A percentile compares a stretch with the other conserved stretches of the same genome.
Evolutionary conservation across 1,140 invertebrate species (phyloP).

Genomic region (Pseudomyrmex cubaensis): DNA sequence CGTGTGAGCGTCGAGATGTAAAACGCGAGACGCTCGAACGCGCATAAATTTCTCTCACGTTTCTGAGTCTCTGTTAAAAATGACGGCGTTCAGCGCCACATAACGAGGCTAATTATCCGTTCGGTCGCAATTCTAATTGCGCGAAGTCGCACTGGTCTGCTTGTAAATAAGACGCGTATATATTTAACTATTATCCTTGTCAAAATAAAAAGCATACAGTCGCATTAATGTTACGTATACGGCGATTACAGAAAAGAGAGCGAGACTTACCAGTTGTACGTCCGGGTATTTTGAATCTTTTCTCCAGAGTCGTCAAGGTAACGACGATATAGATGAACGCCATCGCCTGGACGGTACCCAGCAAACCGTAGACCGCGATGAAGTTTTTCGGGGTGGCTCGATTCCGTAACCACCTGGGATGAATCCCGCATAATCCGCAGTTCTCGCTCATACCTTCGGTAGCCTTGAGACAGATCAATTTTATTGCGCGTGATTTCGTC

Average conservation of each 20-base stretch:
- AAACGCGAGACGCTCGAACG: not conserved
- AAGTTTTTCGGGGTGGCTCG: constrained; percentile 88
- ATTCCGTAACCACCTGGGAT: constrained; percentile 88
- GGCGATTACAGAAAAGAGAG: not conserved
- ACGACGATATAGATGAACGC: constrained; percentile 89
- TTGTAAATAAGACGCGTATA: not conserved
- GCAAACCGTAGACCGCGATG: constrained; percentile 87
- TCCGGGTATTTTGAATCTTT: constrained; percentile 90
- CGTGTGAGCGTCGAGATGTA: not conserved
- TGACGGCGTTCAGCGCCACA: not conserved
- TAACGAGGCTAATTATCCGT: not conserved
- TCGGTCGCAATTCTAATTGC: constrained; percentile 1
- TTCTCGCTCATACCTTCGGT: constrained; percentile 78
- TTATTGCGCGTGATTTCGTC: not conserved
- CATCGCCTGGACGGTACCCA: constrained; percentile 90
- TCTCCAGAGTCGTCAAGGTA: constrained; percentile 89
- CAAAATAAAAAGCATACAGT: not conserved
- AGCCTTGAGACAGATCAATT: constrained; percentile 63
- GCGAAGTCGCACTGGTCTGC: not conserved
- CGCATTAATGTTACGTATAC: not conserved
- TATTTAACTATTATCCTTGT: not conserved
- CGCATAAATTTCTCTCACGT: not conserved
- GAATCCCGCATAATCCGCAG: constrained; percentile 87
- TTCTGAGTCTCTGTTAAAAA: not conserved
- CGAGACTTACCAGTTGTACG: constrained; percentile 87